Base-by-base conservation (phyloP, 2,888 invertebrate species). In the Drosophila neoperkinsi region DNA sequence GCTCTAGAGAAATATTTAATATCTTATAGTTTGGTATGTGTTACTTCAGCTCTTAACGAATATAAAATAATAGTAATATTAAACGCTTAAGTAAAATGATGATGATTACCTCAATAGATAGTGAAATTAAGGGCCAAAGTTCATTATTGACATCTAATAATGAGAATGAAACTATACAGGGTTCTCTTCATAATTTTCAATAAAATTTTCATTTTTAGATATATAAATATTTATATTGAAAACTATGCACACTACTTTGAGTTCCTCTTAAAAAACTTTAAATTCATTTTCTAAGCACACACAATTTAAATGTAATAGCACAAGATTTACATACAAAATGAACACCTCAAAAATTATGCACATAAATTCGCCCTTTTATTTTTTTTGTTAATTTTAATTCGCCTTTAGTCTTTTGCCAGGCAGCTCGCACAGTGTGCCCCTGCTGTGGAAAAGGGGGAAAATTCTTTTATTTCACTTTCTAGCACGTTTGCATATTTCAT, bases 281-380 rank as follows among this genome's bases (percentile, higher is more conserved):
- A 36, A 38, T 61, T 57, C 25, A 33, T 43, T 13, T 65, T 34
- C 43, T 38, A 43, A 25, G 30, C 52, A 25, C 52, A n/a, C 52
- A 53, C n/a, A 31, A 25, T 51, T 56, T 71, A 67, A 77, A 71
- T 78, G 67, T 71, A 61, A 52, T 55, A 65, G 70, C 68, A 59
- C 43, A 71, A 62, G 80, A 85, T 91, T 88, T 88, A 70, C 90
- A 88, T 88, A 85, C 65, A 73, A 85, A 91, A 88, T 90, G 88
- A 90, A 71, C 86, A 90, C 63, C 80, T 82, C 53, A 68, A 72
- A 76, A 80, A 82, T 83, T 88, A 91, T 88, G 91, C 88, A 83
- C 88, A 90, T 90, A 83, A 77, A 90, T 80, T 90, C 49, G 61
- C 71, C 52, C 11, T 6, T 49, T 63, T 62, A 30, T 50, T 33